These are phyloP conservation scores for Drosophila grimshawi DNA, from an alignment of 1,140 invertebrate genomes.

Conservation along the genomic window DNA sequence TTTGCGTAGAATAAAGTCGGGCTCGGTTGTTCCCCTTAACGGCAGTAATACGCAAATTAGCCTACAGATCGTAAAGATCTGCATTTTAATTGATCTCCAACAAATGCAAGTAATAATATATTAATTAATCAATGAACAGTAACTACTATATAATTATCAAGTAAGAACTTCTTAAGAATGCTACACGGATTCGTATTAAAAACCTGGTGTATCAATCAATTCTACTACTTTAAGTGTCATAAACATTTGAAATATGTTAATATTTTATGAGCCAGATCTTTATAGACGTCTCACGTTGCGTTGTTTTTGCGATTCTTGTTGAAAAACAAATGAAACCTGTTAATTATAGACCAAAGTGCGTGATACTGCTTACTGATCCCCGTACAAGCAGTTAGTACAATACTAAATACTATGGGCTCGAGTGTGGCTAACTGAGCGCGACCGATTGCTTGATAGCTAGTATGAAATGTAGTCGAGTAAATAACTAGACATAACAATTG, in stretches of 20 bases:
- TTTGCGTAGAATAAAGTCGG: not conserved
- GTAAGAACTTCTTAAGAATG: conserved; percentile 4
- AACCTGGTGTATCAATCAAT: not conserved
- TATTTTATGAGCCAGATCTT: conserved; percentile 10
- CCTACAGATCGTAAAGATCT: conserved; percentile 15
- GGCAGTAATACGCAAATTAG: conserved; percentile 20
- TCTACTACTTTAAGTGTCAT: not conserved
- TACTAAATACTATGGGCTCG: conserved; percentile 7
- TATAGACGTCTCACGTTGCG: not conserved
- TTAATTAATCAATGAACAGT: not conserved
- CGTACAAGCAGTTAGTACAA: conserved; percentile 21
- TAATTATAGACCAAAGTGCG: conserved; percentile 39
- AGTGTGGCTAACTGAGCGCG: conserved; percentile 30
- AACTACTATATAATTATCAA: conserved; percentile 1
- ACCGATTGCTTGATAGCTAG: conserved; percentile 19
- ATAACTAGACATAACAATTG: conserved; percentile 48
- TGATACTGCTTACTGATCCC: conserved; percentile 24
- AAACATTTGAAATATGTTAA: not conserved
- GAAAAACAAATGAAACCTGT: conserved; percentile 33
- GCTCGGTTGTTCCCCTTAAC: not conserved
- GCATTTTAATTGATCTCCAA: conserved; percentile 19
- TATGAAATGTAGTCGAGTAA: conserved; percentile 27
- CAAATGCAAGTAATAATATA: not conserved
- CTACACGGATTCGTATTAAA: not conserved
- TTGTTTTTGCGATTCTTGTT: conserved; percentile 17